A percentile compares a stretch with the other conserved stretches of the same genome.
Evolutionary conservation across 2,888 invertebrate genomes (phyloP).

Genomic region (Yponomeuta malinellus): DNA sequence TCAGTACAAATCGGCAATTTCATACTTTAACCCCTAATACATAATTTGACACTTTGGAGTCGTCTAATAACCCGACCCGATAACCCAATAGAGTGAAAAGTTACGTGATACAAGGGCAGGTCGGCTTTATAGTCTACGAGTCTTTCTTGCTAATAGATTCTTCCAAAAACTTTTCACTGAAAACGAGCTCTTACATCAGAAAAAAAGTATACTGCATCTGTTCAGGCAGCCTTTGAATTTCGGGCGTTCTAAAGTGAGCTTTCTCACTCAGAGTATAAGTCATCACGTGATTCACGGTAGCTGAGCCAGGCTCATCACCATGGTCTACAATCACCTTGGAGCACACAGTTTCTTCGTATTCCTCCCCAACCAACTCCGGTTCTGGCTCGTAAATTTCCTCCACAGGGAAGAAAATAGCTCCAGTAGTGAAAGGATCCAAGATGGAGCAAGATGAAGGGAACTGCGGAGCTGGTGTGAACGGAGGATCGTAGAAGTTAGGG

Average conservation of each 20-base stretch:
- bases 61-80: too few relatives aligned
- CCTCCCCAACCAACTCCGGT: slow-evolving; percentile 57
- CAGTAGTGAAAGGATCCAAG: slow-evolving; percentile 41
- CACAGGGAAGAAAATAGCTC: slow-evolving; percentile 31
- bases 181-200: slow-evolving; percentile 34
- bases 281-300: slow-evolving; percentile 61
- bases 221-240: slow-evolving; percentile 54
- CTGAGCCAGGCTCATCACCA: slow-evolving; percentile 52
- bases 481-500: slow-evolving; percentile 48
- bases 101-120: too few relatives aligned
- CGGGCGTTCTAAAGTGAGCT: slow-evolving; percentile 55
- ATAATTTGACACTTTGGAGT: too few relatives aligned
- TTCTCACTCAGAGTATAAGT: slow-evolving; percentile 62
- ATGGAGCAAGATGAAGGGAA: slow-evolving; percentile 36
- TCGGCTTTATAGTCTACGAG: too few relatives aligned
- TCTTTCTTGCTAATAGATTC: neutral
- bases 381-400: slow-evolving; percentile 44
- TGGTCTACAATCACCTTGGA: slow-evolving; percentile 55
- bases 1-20: too few relatives aligned
- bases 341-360: slow-evolving; percentile 57
- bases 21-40: too few relatives aligned
- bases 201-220: slow-evolving; percentile 64
- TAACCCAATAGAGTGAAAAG: too few relatives aligned
- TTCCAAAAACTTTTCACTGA: neutral
- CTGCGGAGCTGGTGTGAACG: slow-evolving; percentile 39